A percentile compares a stretch with the other conserved stretches of the same genome.
Conservation (phyloP, 2,888 invertebrate species). For the Hanleya hanleyi region DNA sequence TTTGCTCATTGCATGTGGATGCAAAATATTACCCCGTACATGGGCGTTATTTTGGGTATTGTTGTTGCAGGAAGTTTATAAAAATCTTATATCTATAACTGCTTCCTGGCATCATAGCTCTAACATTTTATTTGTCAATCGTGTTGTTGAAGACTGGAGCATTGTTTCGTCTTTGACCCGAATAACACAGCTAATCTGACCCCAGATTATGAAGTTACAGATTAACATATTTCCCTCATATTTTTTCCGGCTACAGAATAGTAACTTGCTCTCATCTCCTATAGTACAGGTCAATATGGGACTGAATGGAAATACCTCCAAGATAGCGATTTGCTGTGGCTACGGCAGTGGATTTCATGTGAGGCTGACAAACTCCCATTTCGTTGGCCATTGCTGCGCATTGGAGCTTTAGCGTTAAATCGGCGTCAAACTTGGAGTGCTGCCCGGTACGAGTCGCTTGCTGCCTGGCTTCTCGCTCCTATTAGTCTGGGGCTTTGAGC, state of each 20-base stretch:
- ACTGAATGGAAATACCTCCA: not conserved
- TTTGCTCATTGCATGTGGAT: too few species aligned
- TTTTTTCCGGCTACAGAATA: not conserved
- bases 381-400: not conserved
- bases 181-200: too few species aligned
- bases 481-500: slow-evolving; percentile 1
- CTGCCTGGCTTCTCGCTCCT: not conserved
- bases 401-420: not conserved
- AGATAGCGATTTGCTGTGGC: too few species aligned
- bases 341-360: not conserved
- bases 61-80: too few species aligned
- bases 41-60: too few species aligned
- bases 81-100: too few species aligned
- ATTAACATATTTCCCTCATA: not conserved
- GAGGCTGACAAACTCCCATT: not conserved
- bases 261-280: not conserved
- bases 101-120: too few species aligned
- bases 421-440: not conserved
- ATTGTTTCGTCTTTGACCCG: too few species aligned
- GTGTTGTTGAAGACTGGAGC: too few species aligned
- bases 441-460: slow-evolving; percentile 2
- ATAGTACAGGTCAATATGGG: not conserved
- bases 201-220: not conserved
- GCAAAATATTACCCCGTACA: too few species aligned
- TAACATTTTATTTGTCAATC: too few species aligned